Conservation (phyloP, 2,113 vertebrate species). For the Arenaria interpres region DNA sequence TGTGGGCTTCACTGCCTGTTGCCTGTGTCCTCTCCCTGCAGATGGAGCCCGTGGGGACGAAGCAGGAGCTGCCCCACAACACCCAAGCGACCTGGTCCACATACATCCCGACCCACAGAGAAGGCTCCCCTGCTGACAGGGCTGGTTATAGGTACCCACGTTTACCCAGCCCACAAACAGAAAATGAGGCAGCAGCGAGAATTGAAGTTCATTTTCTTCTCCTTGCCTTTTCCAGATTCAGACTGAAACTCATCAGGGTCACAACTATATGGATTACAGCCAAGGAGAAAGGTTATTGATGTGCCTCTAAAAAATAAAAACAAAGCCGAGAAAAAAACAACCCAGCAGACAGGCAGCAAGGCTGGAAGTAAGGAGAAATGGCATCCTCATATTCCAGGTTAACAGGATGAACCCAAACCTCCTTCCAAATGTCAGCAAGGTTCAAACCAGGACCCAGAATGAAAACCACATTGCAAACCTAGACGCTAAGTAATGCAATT, state of each 20-base stretch:
- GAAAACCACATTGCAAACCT: not conserved
- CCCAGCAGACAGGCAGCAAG: not conserved
- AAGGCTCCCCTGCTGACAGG: not conserved
- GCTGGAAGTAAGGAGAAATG: conserved; percentile 26
- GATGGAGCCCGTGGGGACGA: not conserved
- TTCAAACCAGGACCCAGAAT: not conserved
- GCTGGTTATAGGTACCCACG: not conserved
- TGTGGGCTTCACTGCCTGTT: not conserved
- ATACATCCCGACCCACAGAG: not conserved
- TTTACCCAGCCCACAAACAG: not conserved
- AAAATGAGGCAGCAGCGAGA: conserved; percentile 15
- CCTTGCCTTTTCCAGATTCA: conserved; percentile 34
- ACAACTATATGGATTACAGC: conserved; percentile 46
- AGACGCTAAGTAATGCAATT: not conserved
- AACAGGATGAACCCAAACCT: conserved; percentile 28
- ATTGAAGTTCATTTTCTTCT: conserved; percentile 57
- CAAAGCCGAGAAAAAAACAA: not conserved
- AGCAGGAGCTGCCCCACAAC: not conserved
- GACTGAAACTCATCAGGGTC: conserved; percentile 58
- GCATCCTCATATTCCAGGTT: not conserved
- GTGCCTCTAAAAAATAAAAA: conserved; percentile 57
- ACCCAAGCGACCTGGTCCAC: not conserved
- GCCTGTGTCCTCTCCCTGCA: too few relatives aligned
- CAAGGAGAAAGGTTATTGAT: conserved; percentile 62
- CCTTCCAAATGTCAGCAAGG: conserved; percentile 31